Percentiles rank a stretch among this genome's conserved stretches.
These are phyloP conservation scores for Polypterus bichir DNA, from an alignment of 2,113 vertebrate species.

Conservation along the genomic window DNA sequence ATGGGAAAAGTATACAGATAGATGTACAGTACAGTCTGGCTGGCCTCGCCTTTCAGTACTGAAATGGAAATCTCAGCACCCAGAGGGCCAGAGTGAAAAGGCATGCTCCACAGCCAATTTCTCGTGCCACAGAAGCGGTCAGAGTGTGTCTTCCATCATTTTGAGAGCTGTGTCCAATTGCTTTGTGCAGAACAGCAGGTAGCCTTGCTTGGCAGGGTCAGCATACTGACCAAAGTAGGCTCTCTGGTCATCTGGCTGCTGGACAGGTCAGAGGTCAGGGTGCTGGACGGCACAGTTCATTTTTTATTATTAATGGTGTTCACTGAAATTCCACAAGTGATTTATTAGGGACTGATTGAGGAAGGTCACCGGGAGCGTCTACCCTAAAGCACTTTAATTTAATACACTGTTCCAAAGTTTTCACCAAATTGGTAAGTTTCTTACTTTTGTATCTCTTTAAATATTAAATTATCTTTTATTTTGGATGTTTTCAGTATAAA, in stretches of 20 bases:
- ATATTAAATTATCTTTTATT: slow-evolving; percentile 29
- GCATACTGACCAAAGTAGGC: slow-evolving; percentile 42
- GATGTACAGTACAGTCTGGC: no score
- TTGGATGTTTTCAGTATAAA: neutral
- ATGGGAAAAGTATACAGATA: no score
- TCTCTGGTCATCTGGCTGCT: slow-evolving; percentile 54
- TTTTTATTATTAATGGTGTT: slow-evolving; percentile 55
- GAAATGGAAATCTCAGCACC: no score
- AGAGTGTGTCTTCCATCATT: slow-evolving; percentile 71
- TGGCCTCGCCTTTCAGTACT: no score
- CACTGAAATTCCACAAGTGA: slow-evolving; percentile 51
- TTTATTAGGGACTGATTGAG: slow-evolving; percentile 43
- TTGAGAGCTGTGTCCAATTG: slow-evolving; percentile 75
- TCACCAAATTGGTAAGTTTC: slow-evolving; percentile 22
- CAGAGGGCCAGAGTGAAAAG: neutral
- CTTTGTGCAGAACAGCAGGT: slow-evolving; percentile 91
- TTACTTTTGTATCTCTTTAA: slow-evolving; percentile 26
- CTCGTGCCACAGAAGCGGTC: slow-evolving; percentile 35
- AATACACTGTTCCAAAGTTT: slow-evolving; percentile 28
- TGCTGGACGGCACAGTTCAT: slow-evolving; percentile 58
- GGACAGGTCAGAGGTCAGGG: slow-evolving; percentile 74
- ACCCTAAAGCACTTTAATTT: slow-evolving; percentile 29
- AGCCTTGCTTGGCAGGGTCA: slow-evolving; percentile 62
- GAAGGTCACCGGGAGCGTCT: slow-evolving; percentile 8
- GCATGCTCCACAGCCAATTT: neutral